Evolutionary conservation across 1,140 invertebrate species (phyloP).

Genomic region (Eupeodes corollae): DNA sequence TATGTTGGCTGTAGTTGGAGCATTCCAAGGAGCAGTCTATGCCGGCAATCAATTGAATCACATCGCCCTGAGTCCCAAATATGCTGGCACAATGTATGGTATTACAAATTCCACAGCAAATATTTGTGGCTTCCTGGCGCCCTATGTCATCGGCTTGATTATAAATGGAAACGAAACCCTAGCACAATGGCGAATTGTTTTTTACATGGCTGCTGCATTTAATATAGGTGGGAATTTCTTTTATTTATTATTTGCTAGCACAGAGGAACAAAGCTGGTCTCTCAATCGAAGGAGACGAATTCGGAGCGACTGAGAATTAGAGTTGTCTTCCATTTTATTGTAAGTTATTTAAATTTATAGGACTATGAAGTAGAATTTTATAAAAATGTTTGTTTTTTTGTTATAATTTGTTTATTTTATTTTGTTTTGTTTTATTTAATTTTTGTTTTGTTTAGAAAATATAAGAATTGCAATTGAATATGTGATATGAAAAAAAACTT

Average conservation of each 20-base stretch:
- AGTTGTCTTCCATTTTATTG: not conserved
- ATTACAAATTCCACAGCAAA: slow-evolving; percentile 80
- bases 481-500: too few relatives aligned
- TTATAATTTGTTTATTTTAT: not conserved
- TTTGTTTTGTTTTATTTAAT: too few relatives aligned
- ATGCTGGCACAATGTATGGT: slow-evolving; percentile 78
- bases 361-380: not conserved
- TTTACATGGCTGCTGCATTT: slow-evolving; percentile 72
- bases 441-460: not conserved
- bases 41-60: slow-evolving; percentile 80
- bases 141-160: slow-evolving; percentile 62
- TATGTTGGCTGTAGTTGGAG: slow-evolving; percentile 57
- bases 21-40: slow-evolving; percentile 61
- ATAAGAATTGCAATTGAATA: too few relatives aligned
- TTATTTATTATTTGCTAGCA: slow-evolving; percentile 72
- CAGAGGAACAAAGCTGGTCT: slow-evolving; percentile 68
- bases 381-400: not conserved
- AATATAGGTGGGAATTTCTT: slow-evolving; percentile 66
- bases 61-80: slow-evolving; percentile 72
- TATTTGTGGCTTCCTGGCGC: slow-evolving; percentile 76
- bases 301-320: not conserved
- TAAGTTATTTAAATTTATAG: not conserved
- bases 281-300: not conserved
- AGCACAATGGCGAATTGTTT: slow-evolving; percentile 75
- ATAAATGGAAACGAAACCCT: slow-evolving; percentile 68